Evolutionary conservation across 2,797 vertebrate species (phyloP).

Genomic region (Danio kyathit): DNA sequence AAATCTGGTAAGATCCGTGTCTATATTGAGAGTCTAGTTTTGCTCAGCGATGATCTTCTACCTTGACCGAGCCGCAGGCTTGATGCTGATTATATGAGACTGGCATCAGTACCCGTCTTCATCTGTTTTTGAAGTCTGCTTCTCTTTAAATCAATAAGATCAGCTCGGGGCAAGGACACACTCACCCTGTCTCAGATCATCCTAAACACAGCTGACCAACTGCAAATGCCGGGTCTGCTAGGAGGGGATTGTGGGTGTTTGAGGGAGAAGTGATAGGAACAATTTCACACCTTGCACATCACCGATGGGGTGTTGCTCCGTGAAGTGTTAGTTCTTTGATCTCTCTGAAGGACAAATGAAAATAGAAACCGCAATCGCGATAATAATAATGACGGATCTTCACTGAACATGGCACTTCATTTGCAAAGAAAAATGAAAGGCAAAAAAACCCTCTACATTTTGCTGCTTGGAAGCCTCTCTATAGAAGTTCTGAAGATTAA

Average conservation of each 20-base stretch:
- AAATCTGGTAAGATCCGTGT: constrained; percentile 38
- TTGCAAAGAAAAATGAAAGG: neutral
- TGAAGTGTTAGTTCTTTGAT: constrained; percentile 41
- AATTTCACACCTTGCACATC: constrained; percentile 40
- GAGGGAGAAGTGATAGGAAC: constrained; percentile 14
- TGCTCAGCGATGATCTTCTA: constrained; percentile 49
- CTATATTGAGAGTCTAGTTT: constrained; percentile 48
- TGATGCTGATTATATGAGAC: constrained; percentile 59
- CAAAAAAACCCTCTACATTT: neutral
- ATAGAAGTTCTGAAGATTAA: constrained; percentile 27
- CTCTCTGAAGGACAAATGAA: constrained; percentile 47
- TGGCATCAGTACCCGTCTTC: constrained; percentile 54
- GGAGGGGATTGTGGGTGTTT: constrained; percentile 17
- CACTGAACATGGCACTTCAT: constrained; percentile 12
- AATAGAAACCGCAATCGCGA: constrained; percentile 14
- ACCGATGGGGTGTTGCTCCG: constrained; percentile 6
- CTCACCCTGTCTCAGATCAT: constrained; percentile 36
- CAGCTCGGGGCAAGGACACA: constrained; percentile 58
- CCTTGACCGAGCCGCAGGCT: constrained; percentile 45
- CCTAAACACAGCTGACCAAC: constrained; percentile 47
- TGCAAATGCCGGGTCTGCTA: constrained; percentile 25
- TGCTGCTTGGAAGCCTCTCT: constrained; percentile 3
- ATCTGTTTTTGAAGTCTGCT: constrained; percentile 58
- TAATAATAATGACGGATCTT: constrained; percentile 36
- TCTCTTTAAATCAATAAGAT: constrained; percentile 60